Base-by-base conservation (phyloP, 2,113 vertebrate genomes). In the Ailurus styani region DNA sequence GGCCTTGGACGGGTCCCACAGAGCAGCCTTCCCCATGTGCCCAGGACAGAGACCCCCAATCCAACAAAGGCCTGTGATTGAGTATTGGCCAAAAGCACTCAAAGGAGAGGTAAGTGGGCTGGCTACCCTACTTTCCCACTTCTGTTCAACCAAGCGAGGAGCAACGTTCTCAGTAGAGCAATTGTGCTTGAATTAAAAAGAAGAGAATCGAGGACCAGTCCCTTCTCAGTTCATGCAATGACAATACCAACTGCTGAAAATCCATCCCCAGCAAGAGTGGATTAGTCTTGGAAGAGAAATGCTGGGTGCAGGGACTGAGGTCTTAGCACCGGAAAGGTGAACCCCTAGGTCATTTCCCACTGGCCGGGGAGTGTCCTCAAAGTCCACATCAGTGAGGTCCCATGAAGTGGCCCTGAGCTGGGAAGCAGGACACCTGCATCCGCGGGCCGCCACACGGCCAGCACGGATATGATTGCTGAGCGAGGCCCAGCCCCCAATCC, bases 1-100 rank as follows among this genome's bases (percentile, higher is more conserved):
- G 57, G 50, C 27, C 78, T 87, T 0, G 0, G 62, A 3, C 0
- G 23, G 29, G 29, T 31, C 52, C 50, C 0, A 3, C 13, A 3
- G 7, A 72, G 68, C 31, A 27, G 37, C 25, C 52, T 34, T 40
- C 47, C 85, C 29, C 11, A 15, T 3, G 40, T 34, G 11, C 27
- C 66, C 1, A 9, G 34, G 40, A 77, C 15, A n/a, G 54, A 72
- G 2, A 11, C 11, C 13, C 17, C 54, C 15, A 10, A 6, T 4
- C 55, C 9, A 1, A 23, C 45, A 52, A n/a, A 85, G 45, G 81
- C 13, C 3, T 29, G 54, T 52, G 62, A 70, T 1, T 29, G 68
- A 25, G 15, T 10, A 40, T 4, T 15, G 23, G 42, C 25, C 91
- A 86, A 60, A 88, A 82, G 84, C 79, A 73, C 27, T 66, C 55